phyloP scores from a whole-genome alignment of 2,113 vertebrate species.

The Oenanthe oenanthe region DNA sequence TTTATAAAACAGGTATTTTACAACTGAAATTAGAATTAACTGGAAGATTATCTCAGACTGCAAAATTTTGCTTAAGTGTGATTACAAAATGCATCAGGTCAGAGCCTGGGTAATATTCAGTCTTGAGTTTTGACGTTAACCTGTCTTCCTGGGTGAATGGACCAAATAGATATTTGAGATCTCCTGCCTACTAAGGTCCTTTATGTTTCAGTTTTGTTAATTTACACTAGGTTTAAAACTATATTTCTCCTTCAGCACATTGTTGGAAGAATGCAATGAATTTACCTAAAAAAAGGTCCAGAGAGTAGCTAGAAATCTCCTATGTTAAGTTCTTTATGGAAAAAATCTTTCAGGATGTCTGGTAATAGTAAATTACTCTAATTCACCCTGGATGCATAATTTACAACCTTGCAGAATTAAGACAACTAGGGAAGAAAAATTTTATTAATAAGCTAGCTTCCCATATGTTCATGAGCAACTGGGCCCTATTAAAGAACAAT shows the following conservation, averaged over 20 bases:
- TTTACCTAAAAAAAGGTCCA: neutral
- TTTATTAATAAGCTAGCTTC: constrained; percentile 47
- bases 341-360: neutral
- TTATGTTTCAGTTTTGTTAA: constrained; percentile 14
- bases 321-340: neutral
- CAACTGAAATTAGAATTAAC: neutral
- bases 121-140: neutral
- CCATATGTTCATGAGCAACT: constrained; percentile 52
- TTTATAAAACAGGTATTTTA: neutral
- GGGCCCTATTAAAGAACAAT: constrained; percentile 66
- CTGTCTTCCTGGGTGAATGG: neutral
- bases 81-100: neutral
- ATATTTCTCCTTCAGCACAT: neutral
- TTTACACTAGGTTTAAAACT: neutral
- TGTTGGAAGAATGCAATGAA: neutral
- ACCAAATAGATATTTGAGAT: neutral
- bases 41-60: neutral
- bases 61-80: neutral
- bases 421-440: constrained; percentile 38
- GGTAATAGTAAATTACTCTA: neutral
- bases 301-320: neutral
- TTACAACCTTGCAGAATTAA: constrained; percentile 24
- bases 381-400: constrained; percentile 2
- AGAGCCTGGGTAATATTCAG: neutral
- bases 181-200: neutral